Evolutionary conservation across 2,888 invertebrate genomes (phyloP).

Genomic region (Scrobipalpa atriplicella): DNA sequence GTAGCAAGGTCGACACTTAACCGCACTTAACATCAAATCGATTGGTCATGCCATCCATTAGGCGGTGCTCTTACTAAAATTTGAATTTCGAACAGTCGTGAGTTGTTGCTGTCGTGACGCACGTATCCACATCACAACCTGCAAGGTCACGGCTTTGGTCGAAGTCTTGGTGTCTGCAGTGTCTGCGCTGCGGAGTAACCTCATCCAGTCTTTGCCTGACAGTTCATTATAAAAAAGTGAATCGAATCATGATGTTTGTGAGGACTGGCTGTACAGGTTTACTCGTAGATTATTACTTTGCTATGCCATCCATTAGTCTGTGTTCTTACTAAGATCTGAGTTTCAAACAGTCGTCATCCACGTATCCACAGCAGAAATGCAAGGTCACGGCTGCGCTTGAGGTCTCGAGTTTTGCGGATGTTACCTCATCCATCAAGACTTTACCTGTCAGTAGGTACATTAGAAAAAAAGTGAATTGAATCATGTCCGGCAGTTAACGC

Average conservation of each 20-base stretch:
- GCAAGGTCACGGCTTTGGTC: constrained; percentile 53
- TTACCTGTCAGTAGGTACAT: constrained; percentile 33
- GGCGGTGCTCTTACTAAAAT: constrained; percentile 14
- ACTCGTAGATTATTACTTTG: no score
- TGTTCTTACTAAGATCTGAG: background rate
- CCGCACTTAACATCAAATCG: background rate
- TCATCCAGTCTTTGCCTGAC: constrained; percentile 3
- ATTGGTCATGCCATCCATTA: background rate
- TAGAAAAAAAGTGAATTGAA: constrained; percentile 23
- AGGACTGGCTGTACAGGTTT: no score
- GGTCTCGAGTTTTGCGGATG: constrained; percentile 34
- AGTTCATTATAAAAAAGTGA: background rate
- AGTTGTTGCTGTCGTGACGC: constrained; percentile 41
- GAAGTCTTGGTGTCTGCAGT: no score
- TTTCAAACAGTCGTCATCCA: constrained; percentile 32
- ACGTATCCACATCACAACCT: constrained; percentile 42
- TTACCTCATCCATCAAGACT: constrained; percentile 41
- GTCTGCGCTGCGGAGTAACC: constrained; percentile 2
- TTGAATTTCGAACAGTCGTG: constrained; percentile 9
- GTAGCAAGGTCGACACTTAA: background rate
- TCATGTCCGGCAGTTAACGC: background rate
- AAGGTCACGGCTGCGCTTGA: constrained; percentile 49
- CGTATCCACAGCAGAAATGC: constrained; percentile 41
- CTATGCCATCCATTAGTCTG: background rate
- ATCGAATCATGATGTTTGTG: no score